A percentile compares a stretch with the other conserved stretches of the same genome.
phyloP scores from a whole-genome alignment of 2,888 invertebrate genomes.

The Lithodes maja region DNA sequence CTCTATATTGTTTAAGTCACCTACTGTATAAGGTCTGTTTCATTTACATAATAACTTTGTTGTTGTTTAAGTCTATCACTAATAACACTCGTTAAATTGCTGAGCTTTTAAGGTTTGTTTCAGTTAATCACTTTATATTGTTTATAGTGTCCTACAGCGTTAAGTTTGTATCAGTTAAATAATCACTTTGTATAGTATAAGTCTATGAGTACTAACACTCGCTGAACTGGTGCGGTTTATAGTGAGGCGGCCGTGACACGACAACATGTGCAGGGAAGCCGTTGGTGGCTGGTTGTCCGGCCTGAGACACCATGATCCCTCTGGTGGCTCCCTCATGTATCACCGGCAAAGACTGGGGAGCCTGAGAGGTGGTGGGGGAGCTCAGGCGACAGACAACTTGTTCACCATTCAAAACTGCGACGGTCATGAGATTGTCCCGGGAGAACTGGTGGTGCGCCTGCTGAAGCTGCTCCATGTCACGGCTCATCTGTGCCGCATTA shows the following conservation, averaged over 20 bases:
- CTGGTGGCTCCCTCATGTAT: slow-evolving; percentile 58
- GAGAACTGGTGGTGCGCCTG: slow-evolving; percentile 67
- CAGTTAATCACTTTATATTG: too few species aligned
- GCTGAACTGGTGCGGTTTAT: slow-evolving; percentile 59
- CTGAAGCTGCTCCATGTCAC: slow-evolving; percentile 66
- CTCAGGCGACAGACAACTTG: slow-evolving; percentile 70
- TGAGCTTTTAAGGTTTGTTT: too few species aligned
- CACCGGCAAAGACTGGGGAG: slow-evolving; percentile 63
- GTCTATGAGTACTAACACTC: slow-evolving; percentile 55
- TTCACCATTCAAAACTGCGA: slow-evolving; percentile 70
- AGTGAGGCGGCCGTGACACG: slow-evolving; percentile 58
- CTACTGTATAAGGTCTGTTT: too few species aligned
- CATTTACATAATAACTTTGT: too few species aligned
- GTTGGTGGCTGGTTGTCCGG: slow-evolving; percentile 48
- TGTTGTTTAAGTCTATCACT: too few species aligned
- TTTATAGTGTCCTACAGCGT: too few species aligned
- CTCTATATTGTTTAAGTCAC: too few species aligned
- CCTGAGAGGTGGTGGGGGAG: slow-evolving; percentile 64
- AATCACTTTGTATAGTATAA: background rate
- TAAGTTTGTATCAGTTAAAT: background rate
- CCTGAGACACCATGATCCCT: slow-evolving; percentile 50
- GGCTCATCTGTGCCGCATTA: slow-evolving; percentile 69
- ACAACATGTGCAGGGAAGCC: slow-evolving; percentile 68
- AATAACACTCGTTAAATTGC: too few species aligned
- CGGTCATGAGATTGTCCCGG: slow-evolving; percentile 69